phyloP scores from a whole-genome alignment of 2,888 invertebrate genomes.

The Norana najaformis region DNA sequence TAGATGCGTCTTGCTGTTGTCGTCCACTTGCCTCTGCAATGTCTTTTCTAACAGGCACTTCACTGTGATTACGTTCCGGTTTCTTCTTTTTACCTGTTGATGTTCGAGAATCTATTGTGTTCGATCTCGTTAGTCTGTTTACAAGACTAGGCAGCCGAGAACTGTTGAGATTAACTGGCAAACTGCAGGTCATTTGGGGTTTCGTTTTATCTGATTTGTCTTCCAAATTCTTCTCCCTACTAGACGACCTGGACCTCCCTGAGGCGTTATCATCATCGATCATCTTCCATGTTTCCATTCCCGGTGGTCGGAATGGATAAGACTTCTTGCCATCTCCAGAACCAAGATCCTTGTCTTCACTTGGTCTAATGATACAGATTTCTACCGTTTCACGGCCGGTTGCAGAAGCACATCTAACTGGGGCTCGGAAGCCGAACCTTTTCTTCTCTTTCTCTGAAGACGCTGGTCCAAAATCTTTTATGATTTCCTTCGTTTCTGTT shows the following conservation, averaged over 20 bases:
- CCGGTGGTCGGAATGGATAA: background rate
- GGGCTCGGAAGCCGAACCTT: slow-evolving; percentile 9
- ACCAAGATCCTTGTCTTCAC: background rate
- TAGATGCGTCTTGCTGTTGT: background rate
- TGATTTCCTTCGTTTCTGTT: background rate
- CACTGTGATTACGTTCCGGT: background rate
- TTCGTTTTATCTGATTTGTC: background rate
- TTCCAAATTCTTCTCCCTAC: slow-evolving; percentile 10
- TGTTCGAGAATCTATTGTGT: background rate
- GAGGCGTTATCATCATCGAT: slow-evolving; percentile 14
- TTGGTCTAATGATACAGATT: background rate
- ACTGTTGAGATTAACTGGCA: slow-evolving; percentile 1
- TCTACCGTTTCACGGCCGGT: background rate
- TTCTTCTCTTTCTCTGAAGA: background rate
- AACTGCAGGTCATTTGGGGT: background rate
- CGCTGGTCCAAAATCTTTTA: background rate
- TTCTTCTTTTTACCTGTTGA: background rate
- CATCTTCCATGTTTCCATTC: slow-evolving; percentile 19
- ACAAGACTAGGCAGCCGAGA: background rate
- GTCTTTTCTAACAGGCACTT: background rate
- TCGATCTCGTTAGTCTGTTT: background rate
- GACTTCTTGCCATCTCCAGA: background rate
- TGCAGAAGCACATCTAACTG: background rate
- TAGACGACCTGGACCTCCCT: background rate
- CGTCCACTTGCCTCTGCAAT: background rate